These are phyloP conservation scores for Eurosta solidaginis DNA, from an alignment of 1,140 invertebrate genomes.

Conservation along the genomic window DNA sequence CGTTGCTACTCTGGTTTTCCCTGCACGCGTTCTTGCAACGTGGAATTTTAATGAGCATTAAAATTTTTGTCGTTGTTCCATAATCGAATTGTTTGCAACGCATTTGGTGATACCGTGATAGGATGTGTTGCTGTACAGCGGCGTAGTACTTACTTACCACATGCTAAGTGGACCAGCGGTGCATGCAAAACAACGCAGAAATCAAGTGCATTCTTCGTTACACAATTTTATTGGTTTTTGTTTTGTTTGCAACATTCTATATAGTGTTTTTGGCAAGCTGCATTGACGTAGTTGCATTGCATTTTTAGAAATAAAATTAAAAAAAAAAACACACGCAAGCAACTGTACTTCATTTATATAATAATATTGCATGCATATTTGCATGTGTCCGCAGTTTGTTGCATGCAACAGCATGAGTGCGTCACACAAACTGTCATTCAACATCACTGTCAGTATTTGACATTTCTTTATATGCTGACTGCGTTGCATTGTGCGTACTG, in stretches of 20 bases:
- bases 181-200: neutral
- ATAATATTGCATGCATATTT: neutral
- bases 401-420: neutral
- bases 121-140: too few species aligned
- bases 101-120: neutral
- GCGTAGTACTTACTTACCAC: neutral
- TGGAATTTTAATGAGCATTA: constrained; percentile 26
- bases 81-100: constrained; percentile 8
- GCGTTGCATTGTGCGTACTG: neutral
- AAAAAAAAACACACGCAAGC: neutral
- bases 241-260: neutral
- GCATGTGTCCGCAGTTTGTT: neutral
- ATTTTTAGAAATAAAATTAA: neutral
- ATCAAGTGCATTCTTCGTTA: neutral
- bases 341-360: neutral
- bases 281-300: neutral
- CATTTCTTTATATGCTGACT: too few species aligned
- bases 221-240: too few species aligned
- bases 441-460: constrained; percentile 8
- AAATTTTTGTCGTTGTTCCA: neutral
- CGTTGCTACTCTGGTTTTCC: neutral
- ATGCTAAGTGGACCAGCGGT: neutral
- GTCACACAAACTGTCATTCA: constrained; percentile 5
- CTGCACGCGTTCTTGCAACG: neutral
- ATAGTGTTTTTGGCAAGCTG: neutral